A percentile compares a stretch with the other conserved stretches of the same genome.
phyloP scores from a whole-genome alignment of 2,113 vertebrate genomes.

The Numenius arquata region DNA sequence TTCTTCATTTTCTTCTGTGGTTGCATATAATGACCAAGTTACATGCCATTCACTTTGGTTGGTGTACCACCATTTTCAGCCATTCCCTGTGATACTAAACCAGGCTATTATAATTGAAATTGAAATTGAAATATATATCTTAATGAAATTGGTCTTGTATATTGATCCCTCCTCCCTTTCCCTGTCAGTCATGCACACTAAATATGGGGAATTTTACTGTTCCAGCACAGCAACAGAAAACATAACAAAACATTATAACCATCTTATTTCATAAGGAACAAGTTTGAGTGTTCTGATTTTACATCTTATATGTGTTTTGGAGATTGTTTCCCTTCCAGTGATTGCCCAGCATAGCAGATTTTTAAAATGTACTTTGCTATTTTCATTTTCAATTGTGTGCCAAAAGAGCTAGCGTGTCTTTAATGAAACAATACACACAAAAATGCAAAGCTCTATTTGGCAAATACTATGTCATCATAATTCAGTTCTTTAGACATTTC shows the following conservation, averaged over 20 bases:
- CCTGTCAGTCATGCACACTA: neutral
- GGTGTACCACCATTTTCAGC: neutral
- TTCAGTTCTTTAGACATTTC: conserved; percentile 26
- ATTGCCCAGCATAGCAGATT: neutral
- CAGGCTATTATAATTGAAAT: neutral
- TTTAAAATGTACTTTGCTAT: conserved; percentile 11
- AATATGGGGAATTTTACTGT: neutral
- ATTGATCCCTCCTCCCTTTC: neutral
- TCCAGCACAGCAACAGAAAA: neutral
- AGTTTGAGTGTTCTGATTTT: neutral
- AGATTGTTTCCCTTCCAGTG: neutral
- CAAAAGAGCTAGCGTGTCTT: neutral
- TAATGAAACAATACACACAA: neutral
- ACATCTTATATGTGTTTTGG: neutral
- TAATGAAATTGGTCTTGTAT: neutral
- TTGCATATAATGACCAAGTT: neutral
- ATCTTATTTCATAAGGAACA: neutral
- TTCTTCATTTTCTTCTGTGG: neutral
- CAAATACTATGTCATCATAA: conserved; percentile 20
- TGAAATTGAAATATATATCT: neutral
- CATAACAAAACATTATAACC: neutral
- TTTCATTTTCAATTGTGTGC: neutral
- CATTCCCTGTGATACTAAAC: neutral
- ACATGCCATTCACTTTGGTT: neutral
- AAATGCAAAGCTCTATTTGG: neutral